A percentile compares a stretch with the other conserved stretches of the same genome.
Evolutionary conservation across 2,888 invertebrate species (phyloP).

Genomic region (Eumacrocentrus americanus): DNA sequence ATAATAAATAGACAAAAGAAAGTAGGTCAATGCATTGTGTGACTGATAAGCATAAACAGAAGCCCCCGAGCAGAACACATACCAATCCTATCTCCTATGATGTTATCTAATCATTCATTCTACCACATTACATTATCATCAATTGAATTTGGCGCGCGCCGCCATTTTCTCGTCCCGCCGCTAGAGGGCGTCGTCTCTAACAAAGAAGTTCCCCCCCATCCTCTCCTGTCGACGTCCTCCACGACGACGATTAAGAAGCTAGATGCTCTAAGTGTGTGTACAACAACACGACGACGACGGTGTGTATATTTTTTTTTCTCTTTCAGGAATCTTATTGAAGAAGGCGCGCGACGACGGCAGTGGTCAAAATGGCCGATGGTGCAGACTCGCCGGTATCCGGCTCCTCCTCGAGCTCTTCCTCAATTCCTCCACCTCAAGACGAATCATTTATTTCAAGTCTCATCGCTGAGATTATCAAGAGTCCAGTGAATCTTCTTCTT

Average conservation of each 20-base stretch:
- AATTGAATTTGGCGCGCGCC: background rate
- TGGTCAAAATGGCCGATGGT: conserved; percentile 56
- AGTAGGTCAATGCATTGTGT: too few relatives aligned
- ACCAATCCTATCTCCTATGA: too few relatives aligned
- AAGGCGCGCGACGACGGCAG: conserved; percentile 20
- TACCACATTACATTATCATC: too few relatives aligned
- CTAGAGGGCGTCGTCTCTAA: background rate
- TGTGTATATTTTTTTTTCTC: conserved; percentile 1
- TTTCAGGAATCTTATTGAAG: background rate
- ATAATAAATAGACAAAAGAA: too few relatives aligned
- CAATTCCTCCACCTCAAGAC: conserved; percentile 36
- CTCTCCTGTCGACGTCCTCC: background rate
- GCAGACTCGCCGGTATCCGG: conserved; percentile 47
- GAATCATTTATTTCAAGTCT: conserved; percentile 57
- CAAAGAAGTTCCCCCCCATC: background rate
- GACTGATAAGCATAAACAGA: too few relatives aligned
- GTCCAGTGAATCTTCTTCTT: conserved; percentile 74
- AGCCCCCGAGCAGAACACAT: too few relatives aligned
- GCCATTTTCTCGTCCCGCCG: background rate
- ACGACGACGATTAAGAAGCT: background rate
- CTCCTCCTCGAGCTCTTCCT: conserved; percentile 20
- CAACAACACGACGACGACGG: background rate
- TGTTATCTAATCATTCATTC: too few relatives aligned
- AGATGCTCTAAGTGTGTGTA: too few relatives aligned
- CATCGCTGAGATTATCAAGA: conserved; percentile 70